A percentile compares a stretch with the other conserved stretches of the same genome.
Conservation (phyloP, 2,113 vertebrate genomes). For the Pimephales promelas region DNA sequence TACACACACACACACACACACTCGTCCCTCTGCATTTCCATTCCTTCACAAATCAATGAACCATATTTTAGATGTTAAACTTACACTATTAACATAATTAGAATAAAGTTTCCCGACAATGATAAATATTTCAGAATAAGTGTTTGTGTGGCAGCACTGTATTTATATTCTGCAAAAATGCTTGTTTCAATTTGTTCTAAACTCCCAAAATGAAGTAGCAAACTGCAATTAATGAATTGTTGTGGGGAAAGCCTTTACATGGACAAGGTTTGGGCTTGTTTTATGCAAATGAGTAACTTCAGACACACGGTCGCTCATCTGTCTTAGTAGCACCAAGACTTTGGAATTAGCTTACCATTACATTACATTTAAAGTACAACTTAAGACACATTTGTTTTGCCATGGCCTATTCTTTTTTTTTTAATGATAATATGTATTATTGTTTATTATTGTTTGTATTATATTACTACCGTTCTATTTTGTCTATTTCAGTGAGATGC, state of each 20-base stretch:
- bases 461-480: too few relatives aligned
- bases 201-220: background rate
- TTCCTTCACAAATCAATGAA: background rate
- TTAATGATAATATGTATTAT: too few relatives aligned
- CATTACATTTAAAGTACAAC: too few relatives aligned
- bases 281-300: background rate
- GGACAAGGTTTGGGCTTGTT: background rate
- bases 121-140: background rate
- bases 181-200: background rate
- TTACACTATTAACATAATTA: background rate
- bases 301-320: background rate
- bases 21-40: background rate
- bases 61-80: background rate
- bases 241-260: background rate
- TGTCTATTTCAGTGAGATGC: too few relatives aligned
- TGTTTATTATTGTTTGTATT: too few relatives aligned
- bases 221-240: background rate
- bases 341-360: too few relatives aligned
- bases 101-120: too few relatives aligned
- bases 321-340: too few relatives aligned
- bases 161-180: background rate
- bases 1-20: conserved; percentile 30
- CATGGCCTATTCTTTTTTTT: too few relatives aligned
- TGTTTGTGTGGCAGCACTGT: background rate
- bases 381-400: too few relatives aligned